Evolutionary conservation across 2,888 invertebrate genomes (phyloP).

Genomic region (Megalurothrips usitatus): DNA sequence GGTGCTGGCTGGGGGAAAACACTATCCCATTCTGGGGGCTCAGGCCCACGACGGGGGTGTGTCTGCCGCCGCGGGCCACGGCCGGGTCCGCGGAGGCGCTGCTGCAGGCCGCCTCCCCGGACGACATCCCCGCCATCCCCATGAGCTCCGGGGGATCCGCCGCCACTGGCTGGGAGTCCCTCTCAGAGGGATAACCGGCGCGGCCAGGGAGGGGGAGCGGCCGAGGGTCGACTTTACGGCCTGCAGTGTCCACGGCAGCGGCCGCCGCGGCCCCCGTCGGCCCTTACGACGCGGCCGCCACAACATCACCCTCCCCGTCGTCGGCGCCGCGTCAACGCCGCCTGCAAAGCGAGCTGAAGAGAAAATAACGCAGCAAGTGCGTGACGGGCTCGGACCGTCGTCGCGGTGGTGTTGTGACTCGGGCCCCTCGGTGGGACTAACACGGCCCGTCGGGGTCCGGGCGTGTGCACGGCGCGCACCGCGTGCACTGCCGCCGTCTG

Average conservation of each 20-base stretch:
- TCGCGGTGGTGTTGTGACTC: too few species aligned
- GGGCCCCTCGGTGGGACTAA: too few species aligned
- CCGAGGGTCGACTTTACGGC: neutral
- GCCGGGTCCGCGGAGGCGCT: neutral
- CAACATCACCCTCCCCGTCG: neutral
- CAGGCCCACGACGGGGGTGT: neutral
- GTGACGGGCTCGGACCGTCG: too few species aligned
- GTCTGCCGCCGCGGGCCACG: neutral
- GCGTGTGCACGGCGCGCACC: too few species aligned
- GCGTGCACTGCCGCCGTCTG: too few species aligned
- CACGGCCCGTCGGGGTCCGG: too few species aligned
- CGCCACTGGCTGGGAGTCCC: neutral
- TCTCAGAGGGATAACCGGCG: constrained; percentile 1
- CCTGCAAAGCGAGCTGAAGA: too few species aligned
- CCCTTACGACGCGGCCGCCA: too few species aligned
- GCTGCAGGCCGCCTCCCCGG: neutral
- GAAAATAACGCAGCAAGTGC: too few species aligned
- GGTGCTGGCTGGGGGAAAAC: neutral
- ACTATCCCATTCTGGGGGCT: neutral
- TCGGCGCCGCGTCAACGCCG: neutral
- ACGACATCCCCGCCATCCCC: neutral
- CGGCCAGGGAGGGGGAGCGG: neutral
- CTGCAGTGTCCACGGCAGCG: neutral
- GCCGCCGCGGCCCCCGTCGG: neutral
- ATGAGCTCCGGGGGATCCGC: neutral